Conservation (phyloP, 2,888 invertebrate species). For the Chrysolina oricalcia region DNA sequence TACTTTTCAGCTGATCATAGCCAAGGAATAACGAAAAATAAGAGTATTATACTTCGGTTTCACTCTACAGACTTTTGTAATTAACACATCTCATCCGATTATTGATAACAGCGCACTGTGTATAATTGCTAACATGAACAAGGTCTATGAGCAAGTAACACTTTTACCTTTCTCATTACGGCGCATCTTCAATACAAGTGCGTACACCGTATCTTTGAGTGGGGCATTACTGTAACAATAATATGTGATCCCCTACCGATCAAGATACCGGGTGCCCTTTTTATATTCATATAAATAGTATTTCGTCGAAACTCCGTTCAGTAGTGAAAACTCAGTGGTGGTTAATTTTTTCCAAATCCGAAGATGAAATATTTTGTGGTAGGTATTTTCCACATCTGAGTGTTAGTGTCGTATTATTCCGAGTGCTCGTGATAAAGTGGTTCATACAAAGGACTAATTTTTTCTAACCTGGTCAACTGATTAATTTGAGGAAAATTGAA, state of each 20-base stretch:
- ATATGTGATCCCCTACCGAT: slow-evolving; percentile 29
- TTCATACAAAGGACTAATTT: slow-evolving; percentile 18
- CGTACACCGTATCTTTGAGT: slow-evolving; percentile 34
- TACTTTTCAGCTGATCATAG: too few relatives aligned
- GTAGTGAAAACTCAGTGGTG: slow-evolving; percentile 53
- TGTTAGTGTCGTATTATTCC: slow-evolving; percentile 30
- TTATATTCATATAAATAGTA: slow-evolving; percentile 53
- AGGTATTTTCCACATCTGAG: slow-evolving; percentile 51
- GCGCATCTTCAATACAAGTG: slow-evolving; percentile 39
- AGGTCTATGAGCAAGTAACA: slow-evolving; percentile 40
- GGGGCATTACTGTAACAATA: slow-evolving; percentile 37
- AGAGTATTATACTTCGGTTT: too few relatives aligned
- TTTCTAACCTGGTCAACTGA: not conserved
- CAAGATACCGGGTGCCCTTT: slow-evolving; percentile 48
- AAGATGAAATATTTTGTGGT: slow-evolving; percentile 63
- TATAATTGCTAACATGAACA: slow-evolving; percentile 27
- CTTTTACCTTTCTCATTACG: slow-evolving; percentile 45
- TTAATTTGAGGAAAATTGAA: not conserved
- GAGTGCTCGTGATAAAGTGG: slow-evolving; percentile 25
- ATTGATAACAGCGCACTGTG: slow-evolving; percentile 9
- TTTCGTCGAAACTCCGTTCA: slow-evolving; percentile 42
- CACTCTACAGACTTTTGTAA: not conserved
- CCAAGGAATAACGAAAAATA: too few relatives aligned
- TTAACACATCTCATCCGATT: slow-evolving; percentile 1
- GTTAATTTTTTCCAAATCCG: slow-evolving; percentile 41